Evolutionary conservation across 2,797 vertebrate genomes (phyloP), one percentile per base, ranked within the genome.

Genomic region (Aulostomus chinensis): DNA sequence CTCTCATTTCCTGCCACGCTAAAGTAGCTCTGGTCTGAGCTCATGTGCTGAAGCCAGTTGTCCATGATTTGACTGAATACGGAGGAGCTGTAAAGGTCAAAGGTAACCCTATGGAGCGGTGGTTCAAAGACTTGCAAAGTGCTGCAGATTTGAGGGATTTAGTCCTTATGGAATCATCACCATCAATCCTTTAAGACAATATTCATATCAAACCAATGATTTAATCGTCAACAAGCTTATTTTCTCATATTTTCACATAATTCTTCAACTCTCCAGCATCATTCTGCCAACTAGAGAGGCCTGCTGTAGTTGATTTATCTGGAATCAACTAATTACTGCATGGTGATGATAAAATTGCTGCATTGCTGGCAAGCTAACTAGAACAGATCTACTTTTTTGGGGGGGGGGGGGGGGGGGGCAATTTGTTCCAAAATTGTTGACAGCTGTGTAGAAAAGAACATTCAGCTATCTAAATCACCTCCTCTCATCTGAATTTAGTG

Each of bases 381-480:
- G 24, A 22, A 32, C 28, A 18, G 54, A 32, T 54, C 43, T 48
- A 14, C 46, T 50, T 42, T 22, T 46, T 34, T 24, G 31, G 50
- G 47, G 9, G 24, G 24, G 24, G 4, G 9, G 9, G 9, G 9
- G 9, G 4, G 4, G 24, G 6, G 6, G 68, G 20, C 25, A 53
- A 57, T 73, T 66, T 58, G 65, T 78, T 85, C 39, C 57, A 29
- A 69, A 77, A 78, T 72, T 68, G 69, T 68, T 61, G 73, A 74
- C 80, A 85, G 67, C 65, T 83, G 76, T 75, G 71, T 41, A 29
- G 33, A 46, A 58, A 50, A 59, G 45, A 65, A 69, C 33, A 35
- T 65, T 78, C 65, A 72, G 31, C 47, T 32, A 21, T 65, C 37
- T 69, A 54, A 73, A 74, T 69, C 60, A 71, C 65, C 43, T 14